These are phyloP conservation scores for Calonectris borealis DNA, from an alignment of 2,113 vertebrate genomes.

Conservation along the genomic window DNA sequence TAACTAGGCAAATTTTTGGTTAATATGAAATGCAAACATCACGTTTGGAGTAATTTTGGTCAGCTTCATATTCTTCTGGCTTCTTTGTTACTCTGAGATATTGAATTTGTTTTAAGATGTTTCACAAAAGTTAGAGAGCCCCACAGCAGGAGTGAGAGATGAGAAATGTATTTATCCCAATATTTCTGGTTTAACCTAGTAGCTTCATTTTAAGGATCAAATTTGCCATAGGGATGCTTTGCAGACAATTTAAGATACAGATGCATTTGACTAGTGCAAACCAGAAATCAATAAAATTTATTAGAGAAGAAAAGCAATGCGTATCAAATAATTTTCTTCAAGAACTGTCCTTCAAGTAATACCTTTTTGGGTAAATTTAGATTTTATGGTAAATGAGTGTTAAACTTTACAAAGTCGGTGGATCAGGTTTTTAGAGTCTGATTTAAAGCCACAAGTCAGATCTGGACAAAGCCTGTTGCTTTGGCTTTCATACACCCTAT, in stretches of 20 bases:
- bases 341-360: background rate
- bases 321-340: background rate
- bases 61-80: background rate
- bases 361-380: background rate
- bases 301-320: background rate
- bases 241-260: background rate
- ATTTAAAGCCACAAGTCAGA: background rate
- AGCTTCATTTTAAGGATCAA: slow-evolving; percentile 5
- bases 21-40: background rate
- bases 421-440: background rate
- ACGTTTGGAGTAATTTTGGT: background rate
- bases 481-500: background rate
- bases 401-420: background rate
- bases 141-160: background rate
- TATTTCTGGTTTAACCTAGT: slow-evolving; percentile 31
- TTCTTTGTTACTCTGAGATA: slow-evolving; percentile 14
- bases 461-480: slow-evolving; percentile 17
- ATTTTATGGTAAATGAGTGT: background rate
- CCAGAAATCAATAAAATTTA: background rate
- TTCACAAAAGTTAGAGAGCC: background rate
- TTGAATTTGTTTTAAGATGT: background rate
- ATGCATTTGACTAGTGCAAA: background rate
- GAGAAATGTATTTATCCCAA: background rate
- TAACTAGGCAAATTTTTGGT: slow-evolving; percentile 29
- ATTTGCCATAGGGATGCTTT: background rate